phyloP scores from a whole-genome alignment of 1,140 invertebrate species.

The Euwallacea similis region DNA sequence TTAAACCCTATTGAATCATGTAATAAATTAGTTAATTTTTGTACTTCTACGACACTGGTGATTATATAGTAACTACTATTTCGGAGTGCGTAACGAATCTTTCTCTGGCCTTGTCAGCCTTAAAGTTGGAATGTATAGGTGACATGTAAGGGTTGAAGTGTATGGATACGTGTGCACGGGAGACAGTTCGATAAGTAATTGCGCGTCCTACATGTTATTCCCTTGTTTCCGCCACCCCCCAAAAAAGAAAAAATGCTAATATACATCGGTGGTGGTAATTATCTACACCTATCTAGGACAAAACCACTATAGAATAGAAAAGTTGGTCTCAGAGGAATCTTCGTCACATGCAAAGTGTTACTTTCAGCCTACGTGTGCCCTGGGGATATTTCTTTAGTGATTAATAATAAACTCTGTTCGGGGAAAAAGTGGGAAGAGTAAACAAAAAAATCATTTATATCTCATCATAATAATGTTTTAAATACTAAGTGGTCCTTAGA shows the following conservation, averaged over 20 bases:
- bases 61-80: not conserved
- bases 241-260: not conserved
- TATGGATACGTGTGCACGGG: not conserved
- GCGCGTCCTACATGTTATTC: not conserved
- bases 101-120: conserved; percentile 18
- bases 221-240: not conserved
- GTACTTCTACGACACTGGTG: not conserved
- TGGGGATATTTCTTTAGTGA: conserved; percentile 16
- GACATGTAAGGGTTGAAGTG: conserved; percentile 11
- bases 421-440: conserved; percentile 3
- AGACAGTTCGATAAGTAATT: conserved; percentile 3
- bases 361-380: conserved; percentile 20
- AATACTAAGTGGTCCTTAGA: not conserved
- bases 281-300: conserved; percentile 1
- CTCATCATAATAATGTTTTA: not conserved
- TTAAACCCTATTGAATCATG: too few species aligned
- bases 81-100: conserved; percentile 6
- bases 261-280: not conserved
- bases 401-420: conserved; percentile 12
- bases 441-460: conserved; percentile 2
- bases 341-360: conserved; percentile 26
- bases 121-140: conserved; percentile 13
- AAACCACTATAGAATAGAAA: conserved; percentile 7
- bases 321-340: conserved; percentile 28
- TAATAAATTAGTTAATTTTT: too few species aligned